phyloP scores from a whole-genome alignment of 2,113 vertebrate genomes.

The Caloenas nicobarica region DNA sequence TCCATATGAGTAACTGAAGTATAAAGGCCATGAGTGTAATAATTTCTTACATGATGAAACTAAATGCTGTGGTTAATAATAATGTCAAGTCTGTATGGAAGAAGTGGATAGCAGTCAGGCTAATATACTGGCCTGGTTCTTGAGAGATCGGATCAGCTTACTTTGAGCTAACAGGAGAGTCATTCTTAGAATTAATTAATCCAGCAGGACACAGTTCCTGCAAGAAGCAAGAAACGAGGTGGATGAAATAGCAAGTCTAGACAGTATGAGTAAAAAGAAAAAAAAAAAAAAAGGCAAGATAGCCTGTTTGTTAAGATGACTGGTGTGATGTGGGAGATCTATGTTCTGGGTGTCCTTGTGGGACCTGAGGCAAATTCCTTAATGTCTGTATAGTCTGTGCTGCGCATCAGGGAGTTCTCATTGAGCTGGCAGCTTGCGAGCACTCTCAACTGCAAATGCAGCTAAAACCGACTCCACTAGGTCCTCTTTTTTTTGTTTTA shows the following conservation, averaged over 20 bases:
- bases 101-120: not conserved
- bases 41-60: not conserved
- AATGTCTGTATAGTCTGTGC: not conserved
- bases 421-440: not conserved
- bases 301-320: not conserved
- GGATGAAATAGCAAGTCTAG: not conserved
- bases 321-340: not conserved
- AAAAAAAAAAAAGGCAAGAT: too few species aligned
- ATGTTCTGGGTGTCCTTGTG: not conserved
- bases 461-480: not conserved
- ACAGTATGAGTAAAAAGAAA: not conserved
- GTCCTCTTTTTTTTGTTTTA: not conserved
- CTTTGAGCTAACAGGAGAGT: not conserved
- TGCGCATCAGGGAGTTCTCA: rapidly evolving
- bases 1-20: not conserved
- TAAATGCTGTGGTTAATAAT: not conserved
- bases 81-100: not conserved
- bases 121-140: not conserved
- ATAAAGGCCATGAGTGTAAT: not conserved
- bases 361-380: not conserved
- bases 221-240: not conserved
- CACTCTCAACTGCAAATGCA: not conserved
- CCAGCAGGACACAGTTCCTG: not conserved
- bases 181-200: not conserved
- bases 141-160: not conserved